A percentile compares a stretch with the other conserved stretches of the same genome.
phyloP scores from a whole-genome alignment of 2,888 invertebrate species.

The Meteorus colon region DNA sequence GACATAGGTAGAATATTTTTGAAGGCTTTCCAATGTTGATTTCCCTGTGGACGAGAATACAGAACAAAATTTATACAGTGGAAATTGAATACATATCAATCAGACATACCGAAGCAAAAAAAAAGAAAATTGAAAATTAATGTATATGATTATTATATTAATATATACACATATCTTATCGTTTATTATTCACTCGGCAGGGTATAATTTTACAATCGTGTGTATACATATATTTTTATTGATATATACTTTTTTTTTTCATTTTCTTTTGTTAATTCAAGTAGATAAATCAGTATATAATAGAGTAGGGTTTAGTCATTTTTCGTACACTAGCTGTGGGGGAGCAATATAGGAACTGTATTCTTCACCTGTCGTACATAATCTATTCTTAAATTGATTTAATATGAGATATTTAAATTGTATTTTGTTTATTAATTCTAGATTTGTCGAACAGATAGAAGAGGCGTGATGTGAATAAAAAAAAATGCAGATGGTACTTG shows the following conservation, averaged over 20 bases:
- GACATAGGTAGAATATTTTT: too few relatives aligned
- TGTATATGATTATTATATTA: constrained; percentile 36
- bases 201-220: constrained; percentile 36
- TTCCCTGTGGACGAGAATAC: too few relatives aligned
- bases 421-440: constrained; percentile 12
- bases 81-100: too few relatives aligned
- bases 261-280: constrained; percentile 39
- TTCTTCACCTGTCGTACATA: constrained; percentile 66
- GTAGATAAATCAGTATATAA: constrained; percentile 33
- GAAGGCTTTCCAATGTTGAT: too few relatives aligned
- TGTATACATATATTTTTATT: constrained; percentile 46
- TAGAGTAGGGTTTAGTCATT: constrained; percentile 42
- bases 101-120: neutral
- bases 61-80: too few relatives aligned
- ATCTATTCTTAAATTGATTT: constrained; percentile 38
- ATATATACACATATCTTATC: constrained; percentile 42
- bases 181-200: constrained; percentile 35
- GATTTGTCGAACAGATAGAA: constrained; percentile 15
- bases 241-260: constrained; percentile 31
- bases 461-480: constrained; percentile 38
- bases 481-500: constrained; percentile 31
- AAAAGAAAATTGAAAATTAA: neutral
- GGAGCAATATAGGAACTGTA: constrained; percentile 70
- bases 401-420: constrained; percentile 21
- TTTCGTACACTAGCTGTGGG: constrained; percentile 50